phyloP scores from a whole-genome alignment of 2,113 vertebrate species.

The Choloepus hoffmanni region DNA sequence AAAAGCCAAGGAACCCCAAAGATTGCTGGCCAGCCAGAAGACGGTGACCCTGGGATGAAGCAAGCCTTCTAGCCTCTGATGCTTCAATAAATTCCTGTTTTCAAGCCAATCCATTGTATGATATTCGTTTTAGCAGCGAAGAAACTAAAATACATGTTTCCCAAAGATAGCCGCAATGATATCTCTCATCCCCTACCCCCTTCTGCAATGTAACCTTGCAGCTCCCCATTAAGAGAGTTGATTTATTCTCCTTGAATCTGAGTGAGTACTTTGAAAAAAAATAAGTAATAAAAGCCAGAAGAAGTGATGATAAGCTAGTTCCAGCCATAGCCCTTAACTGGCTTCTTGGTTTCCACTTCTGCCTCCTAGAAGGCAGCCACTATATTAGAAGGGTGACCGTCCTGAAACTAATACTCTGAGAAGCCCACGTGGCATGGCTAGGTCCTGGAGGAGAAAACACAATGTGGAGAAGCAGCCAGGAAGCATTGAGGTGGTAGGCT shows the following conservation, averaged over 20 bases:
- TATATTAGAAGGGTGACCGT: neutral
- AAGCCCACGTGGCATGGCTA: neutral
- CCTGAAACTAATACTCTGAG: too few species aligned
- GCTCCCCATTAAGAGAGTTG: neutral
- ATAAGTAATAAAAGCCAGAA: neutral
- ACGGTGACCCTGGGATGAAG: too few species aligned
- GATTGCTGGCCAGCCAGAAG: too few species aligned
- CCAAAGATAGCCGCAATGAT: neutral
- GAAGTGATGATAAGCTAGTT: neutral
- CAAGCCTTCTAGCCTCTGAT: too few species aligned
- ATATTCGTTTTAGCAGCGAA: too few species aligned
- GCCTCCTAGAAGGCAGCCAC: neutral
- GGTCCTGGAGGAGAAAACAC: neutral
- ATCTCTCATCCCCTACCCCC: neutral
- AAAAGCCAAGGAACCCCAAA: too few species aligned
- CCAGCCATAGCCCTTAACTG: neutral
- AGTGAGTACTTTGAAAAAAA: neutral
- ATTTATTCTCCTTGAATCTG: neutral
- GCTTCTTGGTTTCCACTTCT: neutral
- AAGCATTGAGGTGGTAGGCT: neutral
- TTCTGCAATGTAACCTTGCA: neutral
- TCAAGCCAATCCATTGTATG: too few species aligned
- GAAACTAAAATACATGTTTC: neutral
- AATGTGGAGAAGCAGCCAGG: neutral
- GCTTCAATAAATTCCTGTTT: too few species aligned